These are phyloP conservation scores for Gambusia holbrooki DNA, from an alignment of 2,113 vertebrate genomes.

Conservation along the genomic window DNA sequence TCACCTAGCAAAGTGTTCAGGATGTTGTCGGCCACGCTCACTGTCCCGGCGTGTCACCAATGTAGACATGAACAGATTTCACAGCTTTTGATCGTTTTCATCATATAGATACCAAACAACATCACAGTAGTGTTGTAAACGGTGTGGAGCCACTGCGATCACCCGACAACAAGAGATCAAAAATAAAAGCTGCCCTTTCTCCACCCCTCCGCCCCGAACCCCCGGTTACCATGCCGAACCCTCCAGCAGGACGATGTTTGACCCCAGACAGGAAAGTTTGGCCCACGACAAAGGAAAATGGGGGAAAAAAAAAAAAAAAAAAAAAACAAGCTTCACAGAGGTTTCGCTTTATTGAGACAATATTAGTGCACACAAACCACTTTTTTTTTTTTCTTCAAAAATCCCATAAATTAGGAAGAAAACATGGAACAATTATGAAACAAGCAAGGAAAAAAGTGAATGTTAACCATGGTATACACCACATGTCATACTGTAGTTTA, in stretches of 20 bases:
- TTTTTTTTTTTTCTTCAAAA: slow-evolving; percentile 60
- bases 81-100: slow-evolving; percentile 63
- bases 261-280: slow-evolving; percentile 44
- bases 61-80: slow-evolving; percentile 39
- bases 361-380: slow-evolving; percentile 78
- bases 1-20: slow-evolving; percentile 16
- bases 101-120: slow-evolving; percentile 50
- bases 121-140: slow-evolving; percentile 71
- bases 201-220: neutral
- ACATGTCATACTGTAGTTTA: slow-evolving; percentile 70
- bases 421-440: slow-evolving; percentile 77
- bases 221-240: slow-evolving; percentile 31
- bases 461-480: slow-evolving; percentile 73
- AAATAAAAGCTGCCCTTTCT: slow-evolving; percentile 27
- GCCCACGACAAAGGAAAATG: slow-evolving; percentile 51
- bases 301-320: too few species aligned
- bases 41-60: slow-evolving; percentile 13
- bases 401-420: slow-evolving; percentile 78
- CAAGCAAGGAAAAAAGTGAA: slow-evolving; percentile 76
- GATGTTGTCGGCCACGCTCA: slow-evolving; percentile 14
- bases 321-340: slow-evolving; percentile 73
- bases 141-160: slow-evolving; percentile 57
- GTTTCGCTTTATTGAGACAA: slow-evolving; percentile 75
- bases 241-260: slow-evolving; percentile 32
- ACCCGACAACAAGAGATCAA: slow-evolving; percentile 40